A percentile compares a stretch with the other conserved stretches of the same genome.
Evolutionary conservation across 2,888 invertebrate genomes (phyloP).

Genomic region (Himalopsyche kuldschensis): DNA sequence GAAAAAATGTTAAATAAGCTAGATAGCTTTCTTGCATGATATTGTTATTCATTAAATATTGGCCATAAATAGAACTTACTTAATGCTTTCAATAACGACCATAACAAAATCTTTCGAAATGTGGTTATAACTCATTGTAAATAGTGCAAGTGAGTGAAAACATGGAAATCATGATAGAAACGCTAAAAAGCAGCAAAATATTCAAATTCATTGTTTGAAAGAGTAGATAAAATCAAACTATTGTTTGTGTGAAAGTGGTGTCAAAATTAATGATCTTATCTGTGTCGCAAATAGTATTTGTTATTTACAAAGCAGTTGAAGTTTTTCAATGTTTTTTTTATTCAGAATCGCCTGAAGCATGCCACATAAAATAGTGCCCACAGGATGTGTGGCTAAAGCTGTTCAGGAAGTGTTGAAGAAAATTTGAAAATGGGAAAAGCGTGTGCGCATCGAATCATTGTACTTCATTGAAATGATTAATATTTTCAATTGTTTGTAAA

Average conservation of each 20-base stretch:
- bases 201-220: not conserved
- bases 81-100: not conserved
- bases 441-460: conserved; percentile 27
- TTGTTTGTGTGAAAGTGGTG: not conserved
- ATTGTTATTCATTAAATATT: no score
- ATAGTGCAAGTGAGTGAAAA: not conserved
- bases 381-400: conserved; percentile 5
- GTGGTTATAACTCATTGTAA: not conserved
- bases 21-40: no score
- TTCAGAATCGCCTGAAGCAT: conserved; percentile 24
- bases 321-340: not conserved
- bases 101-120: not conserved
- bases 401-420: conserved; percentile 11
- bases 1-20: no score
- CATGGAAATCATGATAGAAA: not conserved
- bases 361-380: conserved; percentile 30
- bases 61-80: not conserved
- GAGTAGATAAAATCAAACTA: not conserved
- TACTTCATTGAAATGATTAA: not conserved
- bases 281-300: not conserved
- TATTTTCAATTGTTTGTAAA: not conserved
- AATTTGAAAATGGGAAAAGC: conserved; percentile 32
- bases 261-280: not conserved
- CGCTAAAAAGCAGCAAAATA: not conserved
- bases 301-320: not conserved